Evolutionary conservation across 2,797 vertebrate species (phyloP), one percentile per base, ranked within the genome.

Genomic region (Argyrosomus regius): DNA sequence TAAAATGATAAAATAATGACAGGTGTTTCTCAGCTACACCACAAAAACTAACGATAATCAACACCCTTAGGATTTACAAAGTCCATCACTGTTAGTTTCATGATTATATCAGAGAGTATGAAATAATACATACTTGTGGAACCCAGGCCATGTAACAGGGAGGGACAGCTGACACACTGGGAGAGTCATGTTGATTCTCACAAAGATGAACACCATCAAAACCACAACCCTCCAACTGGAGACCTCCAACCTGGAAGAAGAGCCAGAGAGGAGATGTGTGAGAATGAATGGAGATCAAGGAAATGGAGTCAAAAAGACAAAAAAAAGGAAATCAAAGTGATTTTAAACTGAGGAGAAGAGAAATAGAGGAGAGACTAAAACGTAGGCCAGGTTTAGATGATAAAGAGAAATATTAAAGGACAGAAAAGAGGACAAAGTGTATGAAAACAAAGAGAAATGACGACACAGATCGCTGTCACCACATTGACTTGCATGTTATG

Each of bases 131-230:
- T 94, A 99, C 98, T 97, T 97, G 97, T 88, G 95, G 92, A 89
- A 98, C 97, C 98, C 98, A 99, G 94, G 97, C 97, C 97, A 99
- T 97, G 90, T 94, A 95, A 90, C 98, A 99, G 31, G 95, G 87
- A 3, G 97, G 97, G 60, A 99, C 96, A 1, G 96, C 94, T 0
- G 96, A 98, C 87, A 98, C 97, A 45, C 96, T 98, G 80, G 98
- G 96, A 79, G 97, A 98, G 87, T 99, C 95, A 43, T 98, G 97
- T 31, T 96, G 96, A 82, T 98, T 99, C 94, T 98, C 98, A 84
- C 93, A 95, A 86, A 99, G 96, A 84, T 88, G 95, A 86, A 91
- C 95, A 60, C 98, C 98, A 78, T 99, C 97, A 85, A 99, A 99
- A 88, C 94, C 95, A 87, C 98, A 99, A 0, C 98, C 98, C 92